Conservation (phyloP, 2,888 invertebrate species). For the Ceratothoa steindachneri region DNA sequence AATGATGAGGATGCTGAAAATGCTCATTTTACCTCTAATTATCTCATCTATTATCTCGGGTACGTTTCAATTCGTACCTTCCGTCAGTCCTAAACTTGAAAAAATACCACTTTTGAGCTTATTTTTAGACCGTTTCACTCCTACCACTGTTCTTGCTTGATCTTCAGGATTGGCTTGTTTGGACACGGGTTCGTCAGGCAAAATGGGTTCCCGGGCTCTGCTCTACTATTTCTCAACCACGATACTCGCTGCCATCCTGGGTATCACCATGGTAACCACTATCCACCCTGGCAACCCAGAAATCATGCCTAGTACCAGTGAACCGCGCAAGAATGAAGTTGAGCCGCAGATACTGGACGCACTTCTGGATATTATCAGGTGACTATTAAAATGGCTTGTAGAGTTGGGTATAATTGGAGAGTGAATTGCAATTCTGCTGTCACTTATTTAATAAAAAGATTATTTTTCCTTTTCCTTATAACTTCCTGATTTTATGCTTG, state of each 20-base stretch:
- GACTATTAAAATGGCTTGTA: conserved; percentile 22
- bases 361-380: conserved; percentile 61
- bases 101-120: too few species aligned
- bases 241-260: conserved; percentile 62
- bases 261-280: conserved; percentile 61
- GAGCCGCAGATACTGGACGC: conserved; percentile 58
- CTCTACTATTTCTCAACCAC: conserved; percentile 65
- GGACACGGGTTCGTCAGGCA: conserved; percentile 63
- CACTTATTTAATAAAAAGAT: too few species aligned
- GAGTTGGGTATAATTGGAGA: not conserved
- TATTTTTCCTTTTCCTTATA: too few species aligned
- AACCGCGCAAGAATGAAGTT: conserved; percentile 50
- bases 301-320: conserved; percentile 48
- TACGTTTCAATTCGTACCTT: too few species aligned
- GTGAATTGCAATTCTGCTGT: too few species aligned
- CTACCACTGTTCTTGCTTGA: too few species aligned
- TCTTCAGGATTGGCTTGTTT: conserved; percentile 64
- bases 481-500: too few species aligned
- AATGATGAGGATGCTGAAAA: conserved; percentile 65
- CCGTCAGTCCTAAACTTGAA: too few species aligned
- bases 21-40: conserved; percentile 66
- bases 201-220: conserved; percentile 63
- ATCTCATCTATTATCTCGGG: conserved; percentile 64
- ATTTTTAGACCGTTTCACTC: too few species aligned
- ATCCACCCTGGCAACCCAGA: conserved; percentile 64